Evolutionary conservation across 2,113 vertebrate genomes (phyloP).

Genomic region (Calypte anna): DNA sequence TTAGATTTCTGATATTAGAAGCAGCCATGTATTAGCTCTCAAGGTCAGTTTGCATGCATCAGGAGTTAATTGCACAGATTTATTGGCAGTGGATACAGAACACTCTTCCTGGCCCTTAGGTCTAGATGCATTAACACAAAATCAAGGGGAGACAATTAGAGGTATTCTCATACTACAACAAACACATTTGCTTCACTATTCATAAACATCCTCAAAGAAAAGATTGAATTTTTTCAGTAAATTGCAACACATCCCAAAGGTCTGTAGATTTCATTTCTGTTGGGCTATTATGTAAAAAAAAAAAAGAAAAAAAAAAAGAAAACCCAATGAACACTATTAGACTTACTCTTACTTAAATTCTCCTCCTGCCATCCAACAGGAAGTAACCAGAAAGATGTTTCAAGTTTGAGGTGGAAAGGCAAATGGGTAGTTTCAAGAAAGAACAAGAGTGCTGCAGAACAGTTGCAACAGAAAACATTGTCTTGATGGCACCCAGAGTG

Average conservation of each 20-base stretch:
- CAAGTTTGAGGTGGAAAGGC: neutral
- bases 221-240: neutral
- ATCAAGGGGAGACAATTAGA: constrained; percentile 19
- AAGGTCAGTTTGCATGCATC: constrained; percentile 24
- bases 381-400: neutral
- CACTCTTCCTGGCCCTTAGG: neutral
- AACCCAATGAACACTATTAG: neutral
- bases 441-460: neutral
- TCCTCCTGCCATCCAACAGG: neutral
- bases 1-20: constrained; percentile 20
- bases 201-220: neutral
- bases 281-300: neutral
- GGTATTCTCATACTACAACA: neutral
- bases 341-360: neutral
- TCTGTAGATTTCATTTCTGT: neutral
- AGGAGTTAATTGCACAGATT: constrained; percentile 39
- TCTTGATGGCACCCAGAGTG: neutral
- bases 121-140: constrained; percentile 21
- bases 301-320: neutral
- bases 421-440: neutral
- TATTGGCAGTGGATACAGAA: constrained; percentile 32
- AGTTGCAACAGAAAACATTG: neutral
- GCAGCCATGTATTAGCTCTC: neutral
- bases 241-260: neutral
- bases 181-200: neutral